Percentiles rank a stretch among this genome's conserved stretches.
phyloP scores from a whole-genome alignment of 2,113 vertebrate species.

The Ophiodon elongatus region DNA sequence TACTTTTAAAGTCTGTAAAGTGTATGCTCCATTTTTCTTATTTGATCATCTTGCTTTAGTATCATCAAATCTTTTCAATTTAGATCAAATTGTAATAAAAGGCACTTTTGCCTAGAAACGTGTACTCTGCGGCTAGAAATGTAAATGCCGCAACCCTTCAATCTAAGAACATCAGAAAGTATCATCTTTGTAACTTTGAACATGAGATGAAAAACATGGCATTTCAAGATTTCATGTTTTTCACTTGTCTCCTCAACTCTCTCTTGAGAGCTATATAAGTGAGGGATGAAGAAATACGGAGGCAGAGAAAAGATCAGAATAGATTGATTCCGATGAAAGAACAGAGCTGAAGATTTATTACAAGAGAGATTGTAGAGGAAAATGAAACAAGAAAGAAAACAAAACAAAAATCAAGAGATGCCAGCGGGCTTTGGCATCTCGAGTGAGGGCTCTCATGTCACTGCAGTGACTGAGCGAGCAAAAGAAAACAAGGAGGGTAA shows the following conservation, averaged over 20 bases:
- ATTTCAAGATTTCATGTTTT: slow-evolving; percentile 21
- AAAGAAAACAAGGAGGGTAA: slow-evolving; percentile 48
- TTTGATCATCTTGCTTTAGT: slow-evolving; percentile 10
- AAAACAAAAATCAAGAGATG: slow-evolving; percentile 37
- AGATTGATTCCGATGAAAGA: slow-evolving; percentile 49
- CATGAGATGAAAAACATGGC: not conserved
- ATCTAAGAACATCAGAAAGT: slow-evolving; percentile 3
- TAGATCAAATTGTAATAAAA: slow-evolving; percentile 18
- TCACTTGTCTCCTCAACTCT: not conserved
- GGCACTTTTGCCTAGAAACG: not conserved
- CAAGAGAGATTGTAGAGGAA: slow-evolving; percentile 29
- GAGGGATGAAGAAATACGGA: not conserved
- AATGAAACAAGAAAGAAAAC: slow-evolving; percentile 42
- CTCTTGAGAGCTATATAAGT: slow-evolving; percentile 17
- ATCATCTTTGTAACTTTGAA: slow-evolving; percentile 1
- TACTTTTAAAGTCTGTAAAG: not conserved
- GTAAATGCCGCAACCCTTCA: slow-evolving; percentile 5
- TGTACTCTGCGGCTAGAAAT: not conserved
- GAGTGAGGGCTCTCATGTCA: slow-evolving; percentile 44
- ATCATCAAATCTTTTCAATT: slow-evolving; percentile 10
- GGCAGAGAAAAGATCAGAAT: slow-evolving; percentile 44
- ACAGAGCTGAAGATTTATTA: slow-evolving; percentile 21
- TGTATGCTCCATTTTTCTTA: not conserved
- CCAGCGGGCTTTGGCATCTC: slow-evolving; percentile 20
- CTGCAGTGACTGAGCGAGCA: slow-evolving; percentile 28